Evolutionary conservation across 1,140 invertebrate species (phyloP), one percentile per base, ranked within the genome.

Genomic region (Eurosta solidaginis): DNA sequence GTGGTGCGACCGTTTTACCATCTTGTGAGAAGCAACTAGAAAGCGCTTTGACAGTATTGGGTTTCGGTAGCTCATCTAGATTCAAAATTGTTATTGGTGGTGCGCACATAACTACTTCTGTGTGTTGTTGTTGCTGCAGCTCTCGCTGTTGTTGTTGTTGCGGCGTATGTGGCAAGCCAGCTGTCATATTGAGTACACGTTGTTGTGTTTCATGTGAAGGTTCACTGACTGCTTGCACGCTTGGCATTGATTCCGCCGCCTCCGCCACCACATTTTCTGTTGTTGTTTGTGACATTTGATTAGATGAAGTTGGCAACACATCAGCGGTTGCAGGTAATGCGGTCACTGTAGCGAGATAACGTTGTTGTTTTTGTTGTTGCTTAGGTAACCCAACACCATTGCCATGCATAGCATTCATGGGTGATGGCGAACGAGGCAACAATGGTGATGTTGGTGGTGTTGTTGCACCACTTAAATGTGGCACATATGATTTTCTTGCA

Each of bases 51-150:
- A 86, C 85, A 6, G 85, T 86, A 49, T 86, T 86, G 0, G 85
- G 83, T 47, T 86, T 86, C 36, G 85, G 85, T 76, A 86, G 78
- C 78, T 86, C 85, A 20, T 86, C 83, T 44, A 83, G 81, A 76
- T 83, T 80, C 7, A 86, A 82, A 44, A 86, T 82, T n/a, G 85
- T 86, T 54, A 83, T 78, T 14, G 85, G 82, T 17, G 85, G 85
- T 33, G 83, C 83, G 78, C 85, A 86, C 76, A 85, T 81, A 2
- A 85, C 83, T 54, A 86, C 81, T 75, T 86, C 85, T 22, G 74
- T 25, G 22, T 68, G 78, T 9, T 27, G 25, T 44, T 59, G 50
- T 22, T 52, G 78, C 40, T 78, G 74, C 29, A 52, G 77, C 44
- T 74, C 63, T 10, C 54, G 40, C 68, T 44, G 49, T 42, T 73